phyloP scores from a whole-genome alignment of 2,113 vertebrate genomes.

The Naja naja region DNA sequence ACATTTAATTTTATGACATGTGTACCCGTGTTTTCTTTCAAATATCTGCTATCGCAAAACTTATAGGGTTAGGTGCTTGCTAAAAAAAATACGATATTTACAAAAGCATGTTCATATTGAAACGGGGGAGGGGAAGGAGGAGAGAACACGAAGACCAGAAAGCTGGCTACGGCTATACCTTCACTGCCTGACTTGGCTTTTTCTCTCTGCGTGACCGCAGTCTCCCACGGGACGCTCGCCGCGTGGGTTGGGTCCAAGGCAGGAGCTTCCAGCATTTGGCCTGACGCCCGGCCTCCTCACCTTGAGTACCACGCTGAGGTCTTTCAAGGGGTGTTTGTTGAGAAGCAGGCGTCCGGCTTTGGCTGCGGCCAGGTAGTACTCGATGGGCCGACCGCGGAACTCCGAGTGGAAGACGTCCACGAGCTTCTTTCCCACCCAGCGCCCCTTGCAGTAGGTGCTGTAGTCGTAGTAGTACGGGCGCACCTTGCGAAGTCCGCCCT shows the following conservation, averaged over 20 bases:
- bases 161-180: not conserved
- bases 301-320: constrained; percentile 87
- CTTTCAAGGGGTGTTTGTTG: constrained; percentile 80
- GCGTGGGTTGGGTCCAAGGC: not conserved
- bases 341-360: constrained; percentile 85
- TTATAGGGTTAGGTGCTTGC: not conserved
- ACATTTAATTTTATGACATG: too few species aligned
- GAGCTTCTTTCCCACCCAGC: constrained; percentile 91
- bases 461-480: constrained; percentile 92
- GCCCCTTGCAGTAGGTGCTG: constrained; percentile 92
- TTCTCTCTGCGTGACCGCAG: not conserved
- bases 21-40: not conserved
- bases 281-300: constrained; percentile 56
- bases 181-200: not conserved
- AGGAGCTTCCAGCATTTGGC: not conserved
- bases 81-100: too few species aligned
- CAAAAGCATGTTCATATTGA: not conserved
- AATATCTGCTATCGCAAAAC: not conserved
- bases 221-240: not conserved
- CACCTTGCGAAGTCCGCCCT: constrained; percentile 91
- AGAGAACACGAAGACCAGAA: not conserved
- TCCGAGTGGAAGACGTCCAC: constrained; percentile 85
- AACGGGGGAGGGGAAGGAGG: not conserved
- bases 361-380: constrained; percentile 82
- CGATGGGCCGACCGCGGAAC: constrained; percentile 84